Evolutionary conservation across 1,140 invertebrate species (phyloP).

Genomic region (Atta cephalotes): DNA sequence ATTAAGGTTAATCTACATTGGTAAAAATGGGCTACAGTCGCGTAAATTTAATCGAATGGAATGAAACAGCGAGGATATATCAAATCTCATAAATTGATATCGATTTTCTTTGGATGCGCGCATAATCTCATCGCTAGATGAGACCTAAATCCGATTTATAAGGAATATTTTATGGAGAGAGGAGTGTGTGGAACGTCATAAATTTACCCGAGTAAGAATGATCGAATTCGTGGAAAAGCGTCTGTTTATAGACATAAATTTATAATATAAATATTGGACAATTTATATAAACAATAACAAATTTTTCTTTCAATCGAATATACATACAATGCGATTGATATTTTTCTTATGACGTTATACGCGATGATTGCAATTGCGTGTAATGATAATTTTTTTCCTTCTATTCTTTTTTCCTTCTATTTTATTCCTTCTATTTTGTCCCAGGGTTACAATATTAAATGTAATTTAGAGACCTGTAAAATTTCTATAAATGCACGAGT

Average conservation of each 20-base stretch:
- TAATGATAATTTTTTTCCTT: neutral
- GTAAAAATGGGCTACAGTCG: neutral
- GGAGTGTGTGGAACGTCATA: neutral
- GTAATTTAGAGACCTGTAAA: neutral
- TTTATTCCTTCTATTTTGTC: no score
- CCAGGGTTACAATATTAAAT: neutral
- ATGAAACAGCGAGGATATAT: constrained; percentile 20
- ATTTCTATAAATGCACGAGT: neutral
- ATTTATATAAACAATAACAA: constrained; percentile 6
- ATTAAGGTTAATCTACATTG: no score
- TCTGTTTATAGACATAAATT: neutral
- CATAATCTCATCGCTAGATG: constrained; percentile 20
- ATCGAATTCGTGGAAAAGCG: neutral
- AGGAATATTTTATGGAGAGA: constrained; percentile 3
- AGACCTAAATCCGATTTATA: neutral
- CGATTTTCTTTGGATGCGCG: neutral
- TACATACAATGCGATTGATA: neutral
- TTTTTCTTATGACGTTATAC: neutral
- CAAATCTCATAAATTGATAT: constrained; percentile 41
- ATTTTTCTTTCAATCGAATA: neutral
- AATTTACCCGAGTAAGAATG: constrained; percentile 5
- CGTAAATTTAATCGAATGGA: constrained; percentile 13
- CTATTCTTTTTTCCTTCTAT: no score
- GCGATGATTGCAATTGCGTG: neutral
- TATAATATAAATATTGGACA: neutral